phyloP scores from a whole-genome alignment of 2,888 invertebrate species.

The Dasypolia templi region DNA sequence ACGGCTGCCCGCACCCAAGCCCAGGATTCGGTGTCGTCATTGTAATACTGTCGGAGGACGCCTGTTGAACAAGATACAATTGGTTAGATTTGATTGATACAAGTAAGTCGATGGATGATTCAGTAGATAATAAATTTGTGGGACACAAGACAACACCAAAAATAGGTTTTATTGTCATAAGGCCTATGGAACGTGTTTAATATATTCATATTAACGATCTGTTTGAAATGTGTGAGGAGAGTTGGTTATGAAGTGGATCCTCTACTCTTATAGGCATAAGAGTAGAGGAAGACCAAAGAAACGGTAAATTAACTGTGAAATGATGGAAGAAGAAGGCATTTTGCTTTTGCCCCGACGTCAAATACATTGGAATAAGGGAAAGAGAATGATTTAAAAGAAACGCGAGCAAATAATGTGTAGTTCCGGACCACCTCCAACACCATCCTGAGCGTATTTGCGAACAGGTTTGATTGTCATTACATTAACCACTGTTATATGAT shows the following conservation, averaged over 20 bases:
- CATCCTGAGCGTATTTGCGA: no score
- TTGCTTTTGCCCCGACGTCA: neutral
- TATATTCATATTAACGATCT: neutral
- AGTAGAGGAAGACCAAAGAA: neutral
- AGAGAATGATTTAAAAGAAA: neutral
- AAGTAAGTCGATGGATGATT: neutral
- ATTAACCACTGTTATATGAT: no score
- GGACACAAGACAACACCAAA: neutral
- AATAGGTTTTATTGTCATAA: neutral
- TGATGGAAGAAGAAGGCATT: neutral
- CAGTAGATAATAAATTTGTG: neutral
- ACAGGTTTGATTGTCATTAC: no score
- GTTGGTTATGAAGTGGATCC: neutral
- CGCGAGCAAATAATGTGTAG: no score
- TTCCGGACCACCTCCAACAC: no score
- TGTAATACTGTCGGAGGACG: constrained; percentile 87
- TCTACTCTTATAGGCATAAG: no score
- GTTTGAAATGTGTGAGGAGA: neutral
- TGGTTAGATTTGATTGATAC: constrained; percentile 11
- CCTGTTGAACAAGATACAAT: constrained; percentile 73
- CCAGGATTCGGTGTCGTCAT: constrained; percentile 83
- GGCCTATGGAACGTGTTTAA: neutral
- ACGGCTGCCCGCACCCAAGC: constrained; percentile 88
- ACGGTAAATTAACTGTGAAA: neutral
- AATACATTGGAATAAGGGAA: no score